Evolutionary conservation across 2,888 invertebrate genomes (phyloP), one percentile per base, ranked within the genome.

Genomic region (Orthonychiurus folsomi): DNA sequence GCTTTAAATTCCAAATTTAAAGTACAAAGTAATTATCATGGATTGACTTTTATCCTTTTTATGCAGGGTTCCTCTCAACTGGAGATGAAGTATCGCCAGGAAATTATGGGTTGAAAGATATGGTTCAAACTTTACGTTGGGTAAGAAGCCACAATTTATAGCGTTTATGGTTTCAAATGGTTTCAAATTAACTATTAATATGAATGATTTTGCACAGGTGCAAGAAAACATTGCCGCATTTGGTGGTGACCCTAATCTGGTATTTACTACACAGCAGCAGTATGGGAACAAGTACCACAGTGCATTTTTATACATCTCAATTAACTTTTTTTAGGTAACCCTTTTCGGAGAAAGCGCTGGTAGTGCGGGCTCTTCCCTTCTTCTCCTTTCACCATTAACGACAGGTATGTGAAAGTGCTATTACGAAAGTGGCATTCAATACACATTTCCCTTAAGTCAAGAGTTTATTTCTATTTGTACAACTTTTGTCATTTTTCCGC

Each of bases 101-200:
- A 26, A 64, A 64, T 48, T 57, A 61, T 37, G 63, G 63, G 9
- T 12, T 63, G 25, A 63, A 63, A 24, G 63, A 63, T 53, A 50
- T 53, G 27, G 54, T 25, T 20, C 24, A 56, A 27, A 60, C 60
- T 9, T 20, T 63, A 5, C 18, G 60, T 23, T 63, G 63, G 63
- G 63, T 63, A 18, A n/a, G n/a, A n/a, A n/a, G n/a, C n/a, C n/a
- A n/a, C n/a, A n/a, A n/a, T n/a, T n/a, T n/a, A n/a, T n/a, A n/a
- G n/a, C n/a, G n/a, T n/a, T n/a, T n/a, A n/a, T n/a, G n/a, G n/a
- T n/a, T n/a, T n/a, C n/a, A n/a, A n/a, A n/a, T n/a, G n/a, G n/a
- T n/a, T n/a, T n/a, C n/a, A n/a, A n/a, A n/a, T n/a, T n/a, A n/a
- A n/a, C n/a, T n/a, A n/a, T n/a, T n/a, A n/a, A n/a, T n/a, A n/a